Evolutionary conservation across 2,888 invertebrate genomes (phyloP), one percentile per base, ranked within the genome.

Genomic region (Heteropelma amictum): DNA sequence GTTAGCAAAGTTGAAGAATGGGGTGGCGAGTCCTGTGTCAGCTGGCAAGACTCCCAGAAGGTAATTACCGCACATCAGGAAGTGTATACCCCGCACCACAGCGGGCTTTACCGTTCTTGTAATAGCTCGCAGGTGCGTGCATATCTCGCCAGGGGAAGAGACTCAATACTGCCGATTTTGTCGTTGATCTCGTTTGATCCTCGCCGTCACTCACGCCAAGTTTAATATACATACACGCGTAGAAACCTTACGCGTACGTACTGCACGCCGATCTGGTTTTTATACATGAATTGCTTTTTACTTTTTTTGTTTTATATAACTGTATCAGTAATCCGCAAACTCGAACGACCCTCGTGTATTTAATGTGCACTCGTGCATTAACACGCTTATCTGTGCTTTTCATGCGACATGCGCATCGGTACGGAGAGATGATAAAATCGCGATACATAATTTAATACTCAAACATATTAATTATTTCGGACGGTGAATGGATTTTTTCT

Each of bases 121-220:
- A 76, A 76, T 76, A 76, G 71, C 76, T 76, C 71, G 17, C 76
- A 76, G 76, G 76, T 76, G 76, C 76, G 76, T 76, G 76, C 68
- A 63, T 35, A 38, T 68, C 58, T 40, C 40, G n/a, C n/a, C n/a
- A n/a, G n/a, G n/a, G 61, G 51, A 38, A 17, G 33, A 61, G 19
- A 67, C 21, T 35, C 19, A 58, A 23, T 33, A 47, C 65, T 53
- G 51, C 71, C 63, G 76, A 72, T 72, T 76, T 68, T 51, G 58
- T 68, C 63, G 76, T 72, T 76, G 76, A 76, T 76, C 76, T 71
- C 56, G 63, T 63, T 76, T 76, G 76, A 76, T 76, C 76, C 71
- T 68, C 56, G 68, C 58, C 71, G 56, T 76, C 76, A 58, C 63
- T 33, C 45, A 56, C 42, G 49, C 40, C 53, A 47, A 33, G n/a